Base-by-base conservation (phyloP, 2,888 invertebrate genomes). In the Cephus pulcher region DNA sequence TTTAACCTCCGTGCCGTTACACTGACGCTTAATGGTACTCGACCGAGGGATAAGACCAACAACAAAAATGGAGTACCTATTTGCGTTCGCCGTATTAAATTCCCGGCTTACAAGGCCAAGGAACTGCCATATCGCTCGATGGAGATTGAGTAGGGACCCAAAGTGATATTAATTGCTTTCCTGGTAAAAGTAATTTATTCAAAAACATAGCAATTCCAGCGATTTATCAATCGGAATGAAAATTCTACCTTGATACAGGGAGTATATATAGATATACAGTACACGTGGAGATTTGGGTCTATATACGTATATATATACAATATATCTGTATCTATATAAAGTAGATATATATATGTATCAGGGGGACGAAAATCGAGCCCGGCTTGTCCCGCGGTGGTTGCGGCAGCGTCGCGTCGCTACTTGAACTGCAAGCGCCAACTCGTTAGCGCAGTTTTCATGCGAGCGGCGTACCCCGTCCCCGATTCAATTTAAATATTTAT, bases 401-500 rank as follows among this genome's bases (percentile, higher is more conserved):
- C 56, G 56, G 56, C 23, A 56, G 56, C 56, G 56, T 56, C 23
- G 56, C 23, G 56, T 23, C 23, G 56, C 56, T 56, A 23, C 56
- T 56, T 56, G 56, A 9, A 56, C 56, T 56, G 56, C 56, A 56
- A 23, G 56, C 32, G 71, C 15, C 34, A 71, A 71, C 71, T 71
- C 71, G 34, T 71, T 71, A 34, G 71, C 71, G 71, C 71, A 34
- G 71, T 71, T 71, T 71, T 71, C 71, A 71, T 71, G 71, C 71
- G 34, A 71, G 71, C 71, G 71, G 1, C 71, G 71, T 71, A 15
- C 71, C 12, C 71, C 23, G 4, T 0, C 40, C 40, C 23, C 9
- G 34, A 71, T 71, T 71, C 34, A 34, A 71, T 71, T 32, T 71
- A 34, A 71, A 71, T 71, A 71, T 71, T 71, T 71, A 32, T 71